These are phyloP conservation scores for Drosophila vallismaia DNA, from an alignment of 2,888 invertebrate genomes.

Conservation along the genomic window DNA sequence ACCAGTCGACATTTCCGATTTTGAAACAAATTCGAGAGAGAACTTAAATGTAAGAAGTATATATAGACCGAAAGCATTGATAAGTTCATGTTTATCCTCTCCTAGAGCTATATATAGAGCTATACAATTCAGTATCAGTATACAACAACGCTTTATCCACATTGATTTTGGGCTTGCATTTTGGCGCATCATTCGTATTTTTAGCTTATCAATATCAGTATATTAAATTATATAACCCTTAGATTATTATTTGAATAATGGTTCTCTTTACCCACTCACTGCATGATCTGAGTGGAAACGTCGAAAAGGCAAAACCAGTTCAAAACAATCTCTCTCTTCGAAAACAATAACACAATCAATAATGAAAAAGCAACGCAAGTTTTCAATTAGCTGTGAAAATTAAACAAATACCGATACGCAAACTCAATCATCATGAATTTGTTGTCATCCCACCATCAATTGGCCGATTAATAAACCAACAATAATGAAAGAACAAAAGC, in stretches of 20 bases:
- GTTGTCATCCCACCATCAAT: slow-evolving; percentile 16
- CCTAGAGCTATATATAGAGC: slow-evolving; percentile 51
- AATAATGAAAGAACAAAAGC: slow-evolving; percentile 51
- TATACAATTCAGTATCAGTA: slow-evolving; percentile 40
- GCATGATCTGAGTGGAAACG: slow-evolving; percentile 41
- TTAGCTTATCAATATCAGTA: slow-evolving; percentile 41
- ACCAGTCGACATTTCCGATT: slow-evolving; percentile 62
- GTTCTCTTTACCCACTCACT: slow-evolving; percentile 2
- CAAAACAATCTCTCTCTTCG: slow-evolving; percentile 1
- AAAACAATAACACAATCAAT: slow-evolving; percentile 16
- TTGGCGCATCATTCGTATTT: slow-evolving; percentile 63
- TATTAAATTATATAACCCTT: slow-evolving; percentile 53
- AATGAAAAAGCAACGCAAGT: slow-evolving; percentile 24
- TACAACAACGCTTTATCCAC: slow-evolving; percentile 49
- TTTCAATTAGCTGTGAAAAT: slow-evolving; percentile 26
- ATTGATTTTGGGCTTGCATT: slow-evolving; percentile 55
- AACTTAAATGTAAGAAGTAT: slow-evolving; percentile 53
- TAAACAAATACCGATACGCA: slow-evolving; percentile 16
- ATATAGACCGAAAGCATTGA: slow-evolving; percentile 49
- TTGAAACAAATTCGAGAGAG: slow-evolving; percentile 49
- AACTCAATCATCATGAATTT: neutral
- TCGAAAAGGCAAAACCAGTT: slow-evolving; percentile 16
- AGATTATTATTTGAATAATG: slow-evolving; percentile 33
- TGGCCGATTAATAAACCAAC: slow-evolving; percentile 32
- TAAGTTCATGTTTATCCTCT: slow-evolving; percentile 39